These are phyloP conservation scores for Dermatemys mawii DNA, from an alignment of 2,113 vertebrate genomes.

Conservation along the genomic window DNA sequence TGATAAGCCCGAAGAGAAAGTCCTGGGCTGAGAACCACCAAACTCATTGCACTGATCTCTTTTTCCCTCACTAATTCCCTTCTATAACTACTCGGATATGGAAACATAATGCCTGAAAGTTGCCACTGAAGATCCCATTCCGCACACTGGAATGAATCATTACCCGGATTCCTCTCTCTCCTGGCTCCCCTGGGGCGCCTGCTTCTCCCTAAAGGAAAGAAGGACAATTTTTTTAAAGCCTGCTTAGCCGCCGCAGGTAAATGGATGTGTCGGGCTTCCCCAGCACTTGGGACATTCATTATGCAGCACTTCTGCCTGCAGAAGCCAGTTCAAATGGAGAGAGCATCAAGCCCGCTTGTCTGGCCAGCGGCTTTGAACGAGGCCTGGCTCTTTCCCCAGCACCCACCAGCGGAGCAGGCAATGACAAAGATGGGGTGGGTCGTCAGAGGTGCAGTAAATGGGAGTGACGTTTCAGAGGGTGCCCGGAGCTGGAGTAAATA, in stretches of 20 bases:
- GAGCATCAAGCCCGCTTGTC: fast-evolving
- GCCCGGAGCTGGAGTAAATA: neutral
- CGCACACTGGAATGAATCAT: neutral
- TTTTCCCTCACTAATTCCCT: neutral
- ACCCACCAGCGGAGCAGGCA: neutral
- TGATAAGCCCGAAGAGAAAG: neutral
- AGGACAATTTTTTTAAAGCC: neutral
- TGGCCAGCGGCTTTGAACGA: neutral
- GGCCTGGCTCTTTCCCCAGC: neutral
- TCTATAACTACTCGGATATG: neutral
- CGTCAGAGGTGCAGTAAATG: neutral
- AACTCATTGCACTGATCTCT: neutral
- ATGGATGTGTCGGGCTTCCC: neutral
- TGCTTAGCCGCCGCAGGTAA: too few species aligned
- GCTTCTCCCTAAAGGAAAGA: slow-evolving; percentile 80
- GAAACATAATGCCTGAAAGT: neutral
- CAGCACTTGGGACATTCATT: neutral
- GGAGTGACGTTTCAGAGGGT: neutral
- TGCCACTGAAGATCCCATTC: too few species aligned
- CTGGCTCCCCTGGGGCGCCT: slow-evolving; percentile 81
- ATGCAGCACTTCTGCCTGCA: neutral
- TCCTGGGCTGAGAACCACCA: neutral
- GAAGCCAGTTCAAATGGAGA: neutral
- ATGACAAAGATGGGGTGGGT: neutral
- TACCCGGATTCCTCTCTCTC: slow-evolving; percentile 87